A percentile compares a stretch with the other conserved stretches of the same genome.
phyloP scores from a whole-genome alignment of 2,797 vertebrate species.

The Cetoscarus ocellatus region DNA sequence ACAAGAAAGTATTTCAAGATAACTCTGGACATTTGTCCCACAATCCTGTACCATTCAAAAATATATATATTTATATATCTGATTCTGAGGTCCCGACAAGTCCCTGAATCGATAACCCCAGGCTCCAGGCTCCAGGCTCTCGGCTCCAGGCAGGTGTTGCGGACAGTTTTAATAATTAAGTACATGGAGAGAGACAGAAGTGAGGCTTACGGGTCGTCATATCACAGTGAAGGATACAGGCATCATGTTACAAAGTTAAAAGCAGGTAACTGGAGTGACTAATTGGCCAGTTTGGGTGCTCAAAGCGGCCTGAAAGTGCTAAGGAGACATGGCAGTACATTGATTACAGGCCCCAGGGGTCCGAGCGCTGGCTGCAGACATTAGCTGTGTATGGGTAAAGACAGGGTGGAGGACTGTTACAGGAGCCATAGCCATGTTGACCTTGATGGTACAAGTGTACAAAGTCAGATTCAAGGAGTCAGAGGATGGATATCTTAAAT shows the following conservation, averaged over 20 bases:
- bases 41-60: constrained; percentile 12
- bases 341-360: constrained; percentile 59
- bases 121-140: constrained; percentile 74
- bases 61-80: constrained; percentile 29
- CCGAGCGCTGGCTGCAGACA: constrained; percentile 54
- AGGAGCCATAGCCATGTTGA: constrained; percentile 48
- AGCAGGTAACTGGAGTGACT: constrained; percentile 83
- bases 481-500: not conserved
- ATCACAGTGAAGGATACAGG: constrained; percentile 82
- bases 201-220: constrained; percentile 81
- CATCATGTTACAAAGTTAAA: constrained; percentile 83
- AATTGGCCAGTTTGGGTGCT: constrained; percentile 79
- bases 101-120: constrained; percentile 79
- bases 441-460: constrained; percentile 50
- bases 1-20: constrained; percentile 19
- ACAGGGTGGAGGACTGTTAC: constrained; percentile 39
- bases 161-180: constrained; percentile 87
- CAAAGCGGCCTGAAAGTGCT: constrained; percentile 77
- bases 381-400: constrained; percentile 57
- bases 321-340: constrained; percentile 79
- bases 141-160: constrained; percentile 83
- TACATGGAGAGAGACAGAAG: constrained; percentile 77
- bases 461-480: constrained; percentile 57
- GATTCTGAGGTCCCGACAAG: constrained; percentile 70
- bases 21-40: constrained; percentile 4